phyloP scores from a whole-genome alignment of 2,797 vertebrate species.

The Columba guinea region DNA sequence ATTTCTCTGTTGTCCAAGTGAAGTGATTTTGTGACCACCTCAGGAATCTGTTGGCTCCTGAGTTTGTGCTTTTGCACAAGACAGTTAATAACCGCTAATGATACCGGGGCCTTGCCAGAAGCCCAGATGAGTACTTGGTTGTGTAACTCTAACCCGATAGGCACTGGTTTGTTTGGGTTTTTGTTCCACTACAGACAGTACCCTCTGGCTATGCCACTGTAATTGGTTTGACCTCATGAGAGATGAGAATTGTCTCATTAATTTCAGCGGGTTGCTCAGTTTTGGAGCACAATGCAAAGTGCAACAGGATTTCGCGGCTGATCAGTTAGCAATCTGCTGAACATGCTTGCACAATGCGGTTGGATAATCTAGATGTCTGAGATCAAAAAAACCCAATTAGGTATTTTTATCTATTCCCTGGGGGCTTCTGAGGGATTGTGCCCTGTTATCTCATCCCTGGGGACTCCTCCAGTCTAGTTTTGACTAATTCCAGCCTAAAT shows the following conservation, averaged over 20 bases:
- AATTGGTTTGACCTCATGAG: conserved; percentile 29
- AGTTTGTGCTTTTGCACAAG: conserved; percentile 7
- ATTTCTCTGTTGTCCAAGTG: background rate
- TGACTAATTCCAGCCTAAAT: background rate
- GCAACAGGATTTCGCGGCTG: background rate
- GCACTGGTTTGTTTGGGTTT: background rate
- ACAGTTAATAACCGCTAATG: conserved; percentile 32
- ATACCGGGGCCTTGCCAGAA: conserved; percentile 9
- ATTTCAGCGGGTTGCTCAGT: conserved; percentile 2
- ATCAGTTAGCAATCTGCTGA: conserved; percentile 22
- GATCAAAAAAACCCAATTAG: background rate
- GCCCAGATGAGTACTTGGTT: background rate
- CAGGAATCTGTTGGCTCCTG: conserved; percentile 14
- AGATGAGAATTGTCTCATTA: conserved; percentile 27
- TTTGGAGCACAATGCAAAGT: conserved; percentile 24
- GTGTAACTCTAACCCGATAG: conserved; percentile 26
- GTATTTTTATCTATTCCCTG: conserved; percentile 34
- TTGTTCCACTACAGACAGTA: conserved; percentile 19
- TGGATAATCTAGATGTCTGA: background rate
- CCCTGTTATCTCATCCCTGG: background rate
- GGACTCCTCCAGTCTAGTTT: background rate
- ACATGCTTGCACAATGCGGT: background rate
- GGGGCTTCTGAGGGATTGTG: background rate
- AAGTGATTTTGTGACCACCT: conserved; percentile 20
- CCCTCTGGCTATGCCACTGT: conserved; percentile 27